Evolutionary conservation across 2,888 invertebrate species (phyloP).

Genomic region (Diplazon laetatorius): DNA sequence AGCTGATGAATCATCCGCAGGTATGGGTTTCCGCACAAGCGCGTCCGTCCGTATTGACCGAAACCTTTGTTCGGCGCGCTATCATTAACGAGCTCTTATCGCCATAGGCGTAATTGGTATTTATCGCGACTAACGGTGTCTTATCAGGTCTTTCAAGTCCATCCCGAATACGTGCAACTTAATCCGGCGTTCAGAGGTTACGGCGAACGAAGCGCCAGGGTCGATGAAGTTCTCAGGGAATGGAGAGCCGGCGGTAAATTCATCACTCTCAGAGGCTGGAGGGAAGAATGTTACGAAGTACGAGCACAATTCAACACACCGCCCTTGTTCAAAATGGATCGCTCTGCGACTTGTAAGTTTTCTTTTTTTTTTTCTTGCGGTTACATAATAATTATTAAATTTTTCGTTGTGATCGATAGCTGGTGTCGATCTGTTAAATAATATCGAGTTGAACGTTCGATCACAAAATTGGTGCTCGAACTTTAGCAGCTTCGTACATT

Average conservation of each 20-base stretch:
- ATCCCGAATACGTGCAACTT: conserved; percentile 89
- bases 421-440: too few relatives aligned
- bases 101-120: conserved; percentile 21
- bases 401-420: too few relatives aligned
- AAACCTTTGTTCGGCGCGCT: background rate
- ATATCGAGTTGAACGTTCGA: too few relatives aligned
- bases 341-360: conserved; percentile 92
- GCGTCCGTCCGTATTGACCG: background rate
- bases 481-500: too few relatives aligned
- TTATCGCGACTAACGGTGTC: conserved; percentile 28
- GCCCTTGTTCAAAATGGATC: conserved; percentile 91
- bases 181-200: conserved; percentile 95
- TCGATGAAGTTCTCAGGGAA: conserved; percentile 91
- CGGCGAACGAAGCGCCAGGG: conserved; percentile 89
- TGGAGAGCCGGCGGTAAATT: conserved; percentile 90
- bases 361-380: background rate
- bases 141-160: conserved; percentile 88
- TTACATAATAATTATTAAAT: too few relatives aligned
- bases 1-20: conserved; percentile 92
- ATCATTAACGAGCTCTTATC: background rate
- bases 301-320: conserved; percentile 88
- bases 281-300: conserved; percentile 97
- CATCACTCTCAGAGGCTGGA: conserved; percentile 94
- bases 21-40: conserved; percentile 81
- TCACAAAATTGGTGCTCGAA: too few relatives aligned